phyloP scores from a whole-genome alignment of 2,113 vertebrate species.

The Oriolus oriolus region DNA sequence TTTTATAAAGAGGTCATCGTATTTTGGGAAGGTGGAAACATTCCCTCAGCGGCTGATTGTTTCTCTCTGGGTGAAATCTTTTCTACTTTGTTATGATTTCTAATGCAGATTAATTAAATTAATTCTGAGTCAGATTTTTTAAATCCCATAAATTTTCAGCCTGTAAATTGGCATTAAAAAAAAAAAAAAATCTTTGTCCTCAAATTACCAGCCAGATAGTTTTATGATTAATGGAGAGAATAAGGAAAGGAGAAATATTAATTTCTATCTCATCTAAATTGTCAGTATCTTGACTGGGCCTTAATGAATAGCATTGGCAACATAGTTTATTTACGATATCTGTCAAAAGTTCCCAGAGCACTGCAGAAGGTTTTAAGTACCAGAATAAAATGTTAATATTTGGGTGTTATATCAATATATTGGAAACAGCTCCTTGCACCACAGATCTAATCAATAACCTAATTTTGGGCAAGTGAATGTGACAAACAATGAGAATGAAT shows the following conservation, averaged over 20 bases:
- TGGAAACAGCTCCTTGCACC: not conserved
- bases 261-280: not conserved
- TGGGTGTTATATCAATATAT: not conserved
- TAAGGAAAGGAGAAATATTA: not conserved
- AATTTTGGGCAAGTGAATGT: not conserved
- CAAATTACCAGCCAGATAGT: not conserved
- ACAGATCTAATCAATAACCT: not conserved
- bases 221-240: not conserved
- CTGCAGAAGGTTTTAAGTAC: not conserved
- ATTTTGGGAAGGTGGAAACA: not conserved
- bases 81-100: not conserved
- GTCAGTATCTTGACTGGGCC: not conserved
- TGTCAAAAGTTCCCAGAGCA: not conserved
- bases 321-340: not conserved
- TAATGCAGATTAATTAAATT: not conserved
- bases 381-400: not conserved
- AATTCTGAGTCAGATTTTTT: not conserved
- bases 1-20: accelerated
- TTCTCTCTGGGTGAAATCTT: not conserved
- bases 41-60: accelerated
- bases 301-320: not conserved
- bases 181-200: not conserved
- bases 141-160: not conserved
- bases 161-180: not conserved
- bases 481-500: not conserved